phyloP scores from a whole-genome alignment of 2,797 vertebrate genomes.

The Peromyscus melanophrys region DNA sequence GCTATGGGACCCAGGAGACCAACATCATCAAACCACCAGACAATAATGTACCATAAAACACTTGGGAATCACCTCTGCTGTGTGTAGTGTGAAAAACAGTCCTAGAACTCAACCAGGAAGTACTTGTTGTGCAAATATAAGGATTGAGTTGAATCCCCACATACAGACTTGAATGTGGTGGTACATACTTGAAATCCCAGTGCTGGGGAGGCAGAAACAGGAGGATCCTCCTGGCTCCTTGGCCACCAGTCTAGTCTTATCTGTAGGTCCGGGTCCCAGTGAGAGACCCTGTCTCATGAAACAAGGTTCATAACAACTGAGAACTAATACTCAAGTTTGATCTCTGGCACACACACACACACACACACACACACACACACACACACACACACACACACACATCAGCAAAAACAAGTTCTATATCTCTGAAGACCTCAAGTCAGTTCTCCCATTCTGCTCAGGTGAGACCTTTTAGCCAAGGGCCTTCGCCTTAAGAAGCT shows the following conservation, averaged over 20 bases:
- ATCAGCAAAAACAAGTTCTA: neutral
- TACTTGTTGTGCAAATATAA: neutral
- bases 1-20: neutral
- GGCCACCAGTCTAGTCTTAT: neutral
- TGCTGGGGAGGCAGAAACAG: neutral
- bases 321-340: neutral
- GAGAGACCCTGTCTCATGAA: neutral
- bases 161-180: neutral
- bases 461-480: neutral
- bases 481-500: neutral
- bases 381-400: neutral
- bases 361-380: neutral
- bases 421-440: neutral
- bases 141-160: neutral
- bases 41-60: neutral
- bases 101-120: neutral
- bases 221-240: neutral
- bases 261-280: neutral
- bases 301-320: neutral
- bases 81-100: neutral
- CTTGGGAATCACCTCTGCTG: rapidly evolving
- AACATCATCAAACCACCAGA: neutral
- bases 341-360: neutral
- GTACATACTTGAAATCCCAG: neutral
- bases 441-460: neutral